phyloP scores from a whole-genome alignment of 2,888 invertebrate species.

The Lasioglossum morio region DNA sequence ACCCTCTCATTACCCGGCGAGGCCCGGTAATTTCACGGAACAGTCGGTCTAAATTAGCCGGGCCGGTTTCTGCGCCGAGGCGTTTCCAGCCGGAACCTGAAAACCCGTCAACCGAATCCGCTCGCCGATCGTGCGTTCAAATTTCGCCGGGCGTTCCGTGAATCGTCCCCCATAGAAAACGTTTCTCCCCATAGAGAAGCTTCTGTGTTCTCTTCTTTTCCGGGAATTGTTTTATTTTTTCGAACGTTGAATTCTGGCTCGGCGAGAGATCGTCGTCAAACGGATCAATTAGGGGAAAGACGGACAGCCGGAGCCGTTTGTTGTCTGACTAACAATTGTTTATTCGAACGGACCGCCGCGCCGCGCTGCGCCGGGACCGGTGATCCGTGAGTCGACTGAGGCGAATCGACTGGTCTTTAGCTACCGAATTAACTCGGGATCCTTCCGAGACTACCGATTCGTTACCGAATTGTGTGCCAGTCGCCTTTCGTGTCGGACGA shows the following conservation, averaged over 20 bases:
- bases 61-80: conserved; percentile 69
- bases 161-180: conserved; percentile 45
- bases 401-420: conserved; percentile 1
- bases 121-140: conserved; percentile 45
- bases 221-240: not conserved
- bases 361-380: not conserved
- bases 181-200: conserved; percentile 6
- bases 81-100: conserved; percentile 65
- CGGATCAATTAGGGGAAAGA: conserved; percentile 1
- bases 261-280: conserved; percentile 1
- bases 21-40: conserved; percentile 80
- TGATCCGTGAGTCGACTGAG: not conserved
- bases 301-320: conserved; percentile 1
- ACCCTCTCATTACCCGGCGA: conserved; percentile 79
- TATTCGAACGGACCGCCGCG: not conserved
- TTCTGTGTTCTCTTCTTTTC: not conserved
- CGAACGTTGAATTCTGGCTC: not conserved
- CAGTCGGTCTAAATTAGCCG: conserved; percentile 80
- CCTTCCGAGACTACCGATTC: not conserved
- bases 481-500: conserved; percentile 2
- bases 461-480: not conserved
- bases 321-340: conserved; percentile 9
- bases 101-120: conserved; percentile 65
- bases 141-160: conserved; percentile 49
- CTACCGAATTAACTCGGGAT: not conserved